Evolutionary conservation across 2,113 vertebrate species (phyloP).

Genomic region (Engystomops pustulosus): DNA sequence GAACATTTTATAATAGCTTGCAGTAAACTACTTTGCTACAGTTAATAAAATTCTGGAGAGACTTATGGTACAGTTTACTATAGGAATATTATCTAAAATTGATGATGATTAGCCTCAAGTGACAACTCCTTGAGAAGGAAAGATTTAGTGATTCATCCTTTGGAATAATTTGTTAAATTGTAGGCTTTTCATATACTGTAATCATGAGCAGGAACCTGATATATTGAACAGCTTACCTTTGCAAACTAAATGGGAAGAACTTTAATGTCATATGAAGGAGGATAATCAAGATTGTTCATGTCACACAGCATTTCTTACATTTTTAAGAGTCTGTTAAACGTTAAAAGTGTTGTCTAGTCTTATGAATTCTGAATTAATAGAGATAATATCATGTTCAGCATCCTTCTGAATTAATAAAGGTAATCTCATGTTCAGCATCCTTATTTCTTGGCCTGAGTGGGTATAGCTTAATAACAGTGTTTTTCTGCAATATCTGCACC

Average conservation of each 20-base stretch:
- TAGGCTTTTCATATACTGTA: neutral
- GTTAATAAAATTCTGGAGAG: neutral
- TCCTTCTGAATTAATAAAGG: too few relatives aligned
- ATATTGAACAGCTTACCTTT: neutral
- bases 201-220: neutral
- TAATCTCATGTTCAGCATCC: too few relatives aligned
- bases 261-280: neutral
- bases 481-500: too few relatives aligned
- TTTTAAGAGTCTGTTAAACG: neutral
- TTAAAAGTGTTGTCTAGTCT: too few relatives aligned
- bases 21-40: neutral
- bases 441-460: too few relatives aligned
- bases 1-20: neutral
- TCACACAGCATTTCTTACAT: neutral
- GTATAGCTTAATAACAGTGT: too few relatives aligned
- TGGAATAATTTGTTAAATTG: neutral
- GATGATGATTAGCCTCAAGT: neutral
- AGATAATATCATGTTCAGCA: too few relatives aligned
- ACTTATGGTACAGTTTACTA: neutral
- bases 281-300: neutral
- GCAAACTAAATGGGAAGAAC: neutral
- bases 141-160: neutral
- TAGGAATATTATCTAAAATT: neutral
- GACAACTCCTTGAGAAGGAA: neutral
- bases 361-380: too few relatives aligned